Evolutionary conservation across 2,888 invertebrate species (phyloP).

Genomic region (Yponomeuta plumbellus): DNA sequence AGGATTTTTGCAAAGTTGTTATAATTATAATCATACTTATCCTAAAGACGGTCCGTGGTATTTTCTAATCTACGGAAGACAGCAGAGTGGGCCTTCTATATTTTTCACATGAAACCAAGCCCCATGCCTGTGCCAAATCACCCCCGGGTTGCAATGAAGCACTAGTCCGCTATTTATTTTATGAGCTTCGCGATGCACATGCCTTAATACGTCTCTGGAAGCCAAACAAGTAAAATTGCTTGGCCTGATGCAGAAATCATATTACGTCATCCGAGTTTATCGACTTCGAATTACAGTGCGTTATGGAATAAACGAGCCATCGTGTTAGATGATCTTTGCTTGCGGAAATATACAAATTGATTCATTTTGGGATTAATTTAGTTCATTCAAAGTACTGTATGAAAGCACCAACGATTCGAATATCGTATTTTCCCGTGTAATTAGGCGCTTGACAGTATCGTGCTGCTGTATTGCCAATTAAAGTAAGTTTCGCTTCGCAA

Average conservation of each 20-base stretch:
- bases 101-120: background rate
- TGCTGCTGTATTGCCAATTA: background rate
- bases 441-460: background rate
- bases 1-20: too few species aligned
- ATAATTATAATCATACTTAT: too few species aligned
- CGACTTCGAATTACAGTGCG: background rate
- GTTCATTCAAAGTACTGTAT: too few species aligned
- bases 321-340: background rate
- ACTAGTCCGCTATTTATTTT: conserved; percentile 13
- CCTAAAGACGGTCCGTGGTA: too few species aligned
- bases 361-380: background rate
- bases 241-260: conserved; percentile 6
- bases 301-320: background rate
- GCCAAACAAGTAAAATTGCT: conserved; percentile 3
- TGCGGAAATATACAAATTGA: background rate
- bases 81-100: background rate
- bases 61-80: background rate
- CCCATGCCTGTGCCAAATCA: conserved; percentile 45
- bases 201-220: conserved; percentile 7
- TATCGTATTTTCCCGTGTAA: background rate
- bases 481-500: background rate
- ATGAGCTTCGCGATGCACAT: conserved; percentile 14
- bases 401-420: background rate
- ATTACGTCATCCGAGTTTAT: conserved; percentile 1
- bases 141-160: conserved; percentile 22